Evolutionary conservation across 2,113 vertebrate species (phyloP).

Genomic region (Austrofundulus limnaeus): DNA sequence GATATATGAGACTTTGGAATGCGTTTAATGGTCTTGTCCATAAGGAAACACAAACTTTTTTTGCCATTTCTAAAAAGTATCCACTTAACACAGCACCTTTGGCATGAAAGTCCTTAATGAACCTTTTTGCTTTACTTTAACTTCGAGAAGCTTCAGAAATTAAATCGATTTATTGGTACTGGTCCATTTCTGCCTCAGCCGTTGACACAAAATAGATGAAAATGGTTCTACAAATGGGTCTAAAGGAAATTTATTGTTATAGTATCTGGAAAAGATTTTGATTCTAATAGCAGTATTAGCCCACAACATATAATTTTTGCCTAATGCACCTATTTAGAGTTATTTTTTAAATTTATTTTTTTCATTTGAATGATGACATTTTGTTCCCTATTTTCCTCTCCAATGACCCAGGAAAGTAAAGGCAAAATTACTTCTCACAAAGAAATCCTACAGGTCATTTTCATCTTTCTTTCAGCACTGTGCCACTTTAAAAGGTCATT

Average conservation of each 20-base stretch:
- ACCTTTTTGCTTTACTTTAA: no score
- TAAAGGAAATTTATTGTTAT: not conserved
- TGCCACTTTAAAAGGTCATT: slow-evolving; percentile 38
- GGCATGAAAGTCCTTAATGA: no score
- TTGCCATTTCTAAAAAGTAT: no score
- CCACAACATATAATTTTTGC: not conserved
- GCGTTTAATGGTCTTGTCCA: not conserved
- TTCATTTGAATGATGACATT: slow-evolving; percentile 16
- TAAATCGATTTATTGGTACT: no score
- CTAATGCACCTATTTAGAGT: not conserved
- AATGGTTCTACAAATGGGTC: not conserved
- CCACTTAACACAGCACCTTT: no score
- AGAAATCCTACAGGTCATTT: slow-evolving; percentile 20
- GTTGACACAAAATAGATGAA: not conserved
- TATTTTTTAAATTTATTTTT: no score
- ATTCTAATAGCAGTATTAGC: not conserved
- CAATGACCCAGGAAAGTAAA: slow-evolving; percentile 19
- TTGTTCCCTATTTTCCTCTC: slow-evolving; percentile 27
- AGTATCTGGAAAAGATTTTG: not conserved
- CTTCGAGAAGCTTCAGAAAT: no score
- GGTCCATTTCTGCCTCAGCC: not conserved
- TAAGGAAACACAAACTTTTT: no score
- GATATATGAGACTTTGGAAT: slow-evolving; percentile 7
- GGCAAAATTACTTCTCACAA: slow-evolving; percentile 28
- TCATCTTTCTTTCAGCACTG: slow-evolving; percentile 16